Conservation (phyloP, 2,797 vertebrate species). For the Rhincodon typus region DNA sequence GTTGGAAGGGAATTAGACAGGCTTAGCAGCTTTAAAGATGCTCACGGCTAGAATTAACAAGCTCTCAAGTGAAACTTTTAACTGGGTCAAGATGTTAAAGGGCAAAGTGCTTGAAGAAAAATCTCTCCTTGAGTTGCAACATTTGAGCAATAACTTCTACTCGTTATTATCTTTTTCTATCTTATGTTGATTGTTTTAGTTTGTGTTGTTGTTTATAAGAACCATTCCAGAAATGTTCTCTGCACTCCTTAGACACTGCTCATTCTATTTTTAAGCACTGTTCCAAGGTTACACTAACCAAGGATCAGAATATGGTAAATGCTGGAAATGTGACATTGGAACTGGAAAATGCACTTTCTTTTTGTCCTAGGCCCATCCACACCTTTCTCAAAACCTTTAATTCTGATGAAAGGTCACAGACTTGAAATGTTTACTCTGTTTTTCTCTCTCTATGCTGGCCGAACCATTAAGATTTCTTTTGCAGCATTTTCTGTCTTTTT, state of each 20-base stretch:
- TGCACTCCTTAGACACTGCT: too few species aligned
- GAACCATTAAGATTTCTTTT: too few species aligned
- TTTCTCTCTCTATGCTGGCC: too few species aligned
- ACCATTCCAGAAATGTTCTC: not conserved
- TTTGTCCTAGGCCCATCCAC: too few species aligned
- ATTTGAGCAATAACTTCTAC: not conserved
- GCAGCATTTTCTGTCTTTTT: too few species aligned
- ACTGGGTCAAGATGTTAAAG: constrained; percentile 2
- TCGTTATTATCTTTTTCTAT: not conserved
- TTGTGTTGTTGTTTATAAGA: not conserved
- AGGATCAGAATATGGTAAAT: too few species aligned
- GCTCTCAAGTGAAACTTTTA: not conserved
- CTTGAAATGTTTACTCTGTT: too few species aligned
- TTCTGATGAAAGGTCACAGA: too few species aligned
- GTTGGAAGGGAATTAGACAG: not conserved
- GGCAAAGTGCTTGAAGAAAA: not conserved
- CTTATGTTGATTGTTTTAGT: not conserved
- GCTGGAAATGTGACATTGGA: too few species aligned
- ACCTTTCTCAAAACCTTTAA: too few species aligned
- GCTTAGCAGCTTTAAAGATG: not conserved
- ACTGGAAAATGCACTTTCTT: too few species aligned
- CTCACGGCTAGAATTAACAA: not conserved
- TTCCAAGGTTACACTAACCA: not conserved
- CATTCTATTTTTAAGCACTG: not conserved
- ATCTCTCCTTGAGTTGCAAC: not conserved